Percentiles rank a stretch among this genome's conserved stretches.
Evolutionary conservation across 2,888 invertebrate genomes (phyloP).

Genomic region (Ernsta delagoae): DNA sequence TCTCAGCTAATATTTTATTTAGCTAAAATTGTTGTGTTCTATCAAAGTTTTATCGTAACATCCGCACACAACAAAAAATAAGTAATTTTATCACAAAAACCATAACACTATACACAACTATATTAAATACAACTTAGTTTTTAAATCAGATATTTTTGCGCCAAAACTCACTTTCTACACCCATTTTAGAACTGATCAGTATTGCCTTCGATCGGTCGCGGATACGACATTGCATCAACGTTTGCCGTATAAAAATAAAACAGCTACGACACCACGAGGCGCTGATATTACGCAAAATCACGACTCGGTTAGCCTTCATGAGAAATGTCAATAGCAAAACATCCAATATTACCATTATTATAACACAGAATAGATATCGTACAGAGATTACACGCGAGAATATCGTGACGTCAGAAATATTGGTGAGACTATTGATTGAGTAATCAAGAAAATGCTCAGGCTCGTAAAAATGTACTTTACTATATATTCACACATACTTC

Average conservation of each 20-base stretch:
- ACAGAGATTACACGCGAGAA: slow-evolving; percentile 8
- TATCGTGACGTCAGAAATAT: neutral
- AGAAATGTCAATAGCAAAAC: slow-evolving; percentile 80
- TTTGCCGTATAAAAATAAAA: slow-evolving; percentile 65
- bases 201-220: slow-evolving; percentile 34
- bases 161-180: slow-evolving; percentile 54
- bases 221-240: slow-evolving; percentile 59
- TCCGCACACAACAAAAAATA: neutral
- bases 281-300: slow-evolving; percentile 80
- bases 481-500: too few species aligned
- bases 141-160: neutral
- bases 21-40: neutral
- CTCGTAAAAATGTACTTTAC: too few species aligned
- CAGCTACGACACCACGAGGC: slow-evolving; percentile 60
- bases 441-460: neutral
- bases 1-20: neutral
- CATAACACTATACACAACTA: too few species aligned
- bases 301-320: slow-evolving; percentile 76
- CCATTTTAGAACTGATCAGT: slow-evolving; percentile 46
- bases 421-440: too few species aligned
- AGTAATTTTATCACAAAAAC: neutral
- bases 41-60: neutral
- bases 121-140: neutral
- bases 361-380: slow-evolving; percentile 51
- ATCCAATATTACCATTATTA: slow-evolving; percentile 51